Evolutionary conservation across 2,113 vertebrate species (phyloP).

Genomic region (Cryptomyrus ogoouensis): DNA sequence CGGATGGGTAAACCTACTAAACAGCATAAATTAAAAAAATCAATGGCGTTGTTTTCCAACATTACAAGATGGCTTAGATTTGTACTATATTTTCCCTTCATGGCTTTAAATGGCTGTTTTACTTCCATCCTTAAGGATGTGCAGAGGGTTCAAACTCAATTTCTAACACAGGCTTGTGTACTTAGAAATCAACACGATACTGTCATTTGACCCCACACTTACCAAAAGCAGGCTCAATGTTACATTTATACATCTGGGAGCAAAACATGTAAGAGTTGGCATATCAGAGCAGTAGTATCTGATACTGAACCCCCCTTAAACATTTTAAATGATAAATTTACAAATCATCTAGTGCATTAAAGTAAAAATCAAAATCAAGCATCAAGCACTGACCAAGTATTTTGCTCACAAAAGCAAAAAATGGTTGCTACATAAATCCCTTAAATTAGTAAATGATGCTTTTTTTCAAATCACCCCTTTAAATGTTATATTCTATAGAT

Average conservation of each 20-base stretch:
- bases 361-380: neutral
- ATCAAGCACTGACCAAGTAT: neutral
- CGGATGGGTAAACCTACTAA: neutral
- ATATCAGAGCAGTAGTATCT: neutral
- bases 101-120: neutral
- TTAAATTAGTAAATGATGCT: neutral
- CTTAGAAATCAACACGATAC: neutral
- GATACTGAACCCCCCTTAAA: neutral
- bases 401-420: neutral
- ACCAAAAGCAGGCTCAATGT: neutral
- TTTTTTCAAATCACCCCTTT: neutral
- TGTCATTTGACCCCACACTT: neutral
- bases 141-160: neutral
- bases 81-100: neutral
- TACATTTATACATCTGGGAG: neutral
- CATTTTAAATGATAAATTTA: neutral
- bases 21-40: neutral
- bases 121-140: neutral
- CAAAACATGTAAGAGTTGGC: neutral
- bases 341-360: neutral
- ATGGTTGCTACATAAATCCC: neutral
- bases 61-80: neutral
- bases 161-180: neutral
- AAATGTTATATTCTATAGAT: neutral
- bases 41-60: neutral